phyloP scores from a whole-genome alignment of 2,797 vertebrate species.

The Paguma larvata region DNA sequence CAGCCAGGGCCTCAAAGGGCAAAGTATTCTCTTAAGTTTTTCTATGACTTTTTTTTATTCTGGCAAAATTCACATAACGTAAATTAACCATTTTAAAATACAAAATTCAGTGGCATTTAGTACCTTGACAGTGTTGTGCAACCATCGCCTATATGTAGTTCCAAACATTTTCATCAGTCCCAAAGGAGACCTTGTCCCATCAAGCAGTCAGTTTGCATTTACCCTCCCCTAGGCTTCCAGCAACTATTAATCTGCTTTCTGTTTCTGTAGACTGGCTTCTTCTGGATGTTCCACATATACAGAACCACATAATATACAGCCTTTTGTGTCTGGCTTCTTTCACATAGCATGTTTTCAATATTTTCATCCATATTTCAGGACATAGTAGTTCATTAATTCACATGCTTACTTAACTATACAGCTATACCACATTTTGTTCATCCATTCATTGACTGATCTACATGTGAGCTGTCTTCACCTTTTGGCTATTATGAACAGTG shows the following conservation, averaged over 20 bases:
- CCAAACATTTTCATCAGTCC: neutral
- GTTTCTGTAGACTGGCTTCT: neutral
- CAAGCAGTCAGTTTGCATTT: neutral
- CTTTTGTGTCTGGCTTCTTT: neutral
- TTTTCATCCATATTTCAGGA: neutral
- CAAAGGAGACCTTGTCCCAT: neutral
- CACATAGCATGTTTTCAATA: neutral
- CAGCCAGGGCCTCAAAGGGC: neutral
- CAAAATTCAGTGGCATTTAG: neutral
- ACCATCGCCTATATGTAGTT: neutral
- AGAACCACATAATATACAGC: neutral
- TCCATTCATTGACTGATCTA: neutral
- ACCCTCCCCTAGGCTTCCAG: neutral
- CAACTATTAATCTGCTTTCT: neutral
- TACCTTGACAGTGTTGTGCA: neutral
- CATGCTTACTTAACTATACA: neutral
- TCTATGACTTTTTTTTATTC: neutral
- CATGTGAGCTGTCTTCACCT: neutral
- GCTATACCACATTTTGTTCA: neutral
- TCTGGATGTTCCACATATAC: neutral
- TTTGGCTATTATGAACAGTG: neutral
- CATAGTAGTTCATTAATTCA: neutral
- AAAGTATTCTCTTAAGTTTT: neutral
- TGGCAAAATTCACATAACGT: neutral
- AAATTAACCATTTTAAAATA: neutral